phyloP scores from a whole-genome alignment of 2,888 invertebrate genomes.

The Tenthredo distinguenda region DNA sequence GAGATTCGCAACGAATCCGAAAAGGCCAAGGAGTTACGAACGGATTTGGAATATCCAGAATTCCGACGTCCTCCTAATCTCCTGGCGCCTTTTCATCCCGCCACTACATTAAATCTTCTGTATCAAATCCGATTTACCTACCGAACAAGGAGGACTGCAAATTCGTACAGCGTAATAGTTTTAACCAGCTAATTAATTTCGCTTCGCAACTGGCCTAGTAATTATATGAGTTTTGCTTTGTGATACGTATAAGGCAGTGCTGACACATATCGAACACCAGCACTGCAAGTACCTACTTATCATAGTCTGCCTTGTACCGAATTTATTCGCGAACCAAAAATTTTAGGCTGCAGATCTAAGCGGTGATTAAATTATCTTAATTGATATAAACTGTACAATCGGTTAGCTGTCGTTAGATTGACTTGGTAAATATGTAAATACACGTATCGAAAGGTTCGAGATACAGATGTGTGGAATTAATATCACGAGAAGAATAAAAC shows the following conservation, averaged over 20 bases:
- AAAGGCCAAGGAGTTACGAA: not conserved
- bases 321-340: constrained; percentile 2
- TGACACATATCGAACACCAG: constrained; percentile 8
- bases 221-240: constrained; percentile 30
- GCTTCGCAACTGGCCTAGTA: constrained; percentile 35
- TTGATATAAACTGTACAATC: constrained; percentile 17
- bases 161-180: not conserved
- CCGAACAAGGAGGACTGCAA: constrained; percentile 7
- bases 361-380: not conserved
- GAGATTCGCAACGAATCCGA: not conserved
- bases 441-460: not conserved
- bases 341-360: not conserved
- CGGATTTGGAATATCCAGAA: not conserved
- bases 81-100: not conserved
- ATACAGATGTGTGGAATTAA: not conserved
- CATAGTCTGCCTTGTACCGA: constrained; percentile 19
- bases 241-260: constrained; percentile 18
- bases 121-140: not conserved
- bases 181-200: constrained; percentile 39
- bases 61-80: not conserved
- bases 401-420: not conserved
- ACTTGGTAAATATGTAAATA: not conserved
- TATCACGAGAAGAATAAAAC: not conserved
- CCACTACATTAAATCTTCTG: not conserved
- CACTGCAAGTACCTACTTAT: not conserved